Evolutionary conservation across 1,140 invertebrate genomes (phyloP).

Genomic region (Drosophila pectinifera): DNA sequence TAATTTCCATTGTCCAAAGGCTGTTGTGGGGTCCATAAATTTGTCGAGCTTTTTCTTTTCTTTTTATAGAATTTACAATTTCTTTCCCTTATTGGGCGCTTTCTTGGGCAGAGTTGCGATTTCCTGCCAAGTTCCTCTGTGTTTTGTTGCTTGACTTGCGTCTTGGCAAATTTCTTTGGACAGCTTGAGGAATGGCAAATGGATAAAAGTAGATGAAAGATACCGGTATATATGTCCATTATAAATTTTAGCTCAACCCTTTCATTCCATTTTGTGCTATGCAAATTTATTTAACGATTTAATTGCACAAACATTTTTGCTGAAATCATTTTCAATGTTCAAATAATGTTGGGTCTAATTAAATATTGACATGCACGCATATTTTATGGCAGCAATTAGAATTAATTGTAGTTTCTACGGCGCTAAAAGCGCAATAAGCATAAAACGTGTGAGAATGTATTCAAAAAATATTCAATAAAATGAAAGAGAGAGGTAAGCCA

Average conservation of each 20-base stretch:
- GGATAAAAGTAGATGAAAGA: constrained; percentile 35
- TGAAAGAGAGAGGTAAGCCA: constrained; percentile 24
- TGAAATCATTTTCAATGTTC: constrained; percentile 35
- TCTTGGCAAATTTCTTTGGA: constrained; percentile 42
- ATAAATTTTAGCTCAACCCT: constrained; percentile 12
- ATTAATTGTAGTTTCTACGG: constrained; percentile 57
- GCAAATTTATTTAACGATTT: constrained; percentile 32
- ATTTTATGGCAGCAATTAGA: constrained; percentile 67
- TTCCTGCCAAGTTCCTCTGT: constrained; percentile 32
- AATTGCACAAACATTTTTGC: constrained; percentile 9
- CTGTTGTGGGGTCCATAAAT: constrained; percentile 22
- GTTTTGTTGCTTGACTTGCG: constrained; percentile 23
- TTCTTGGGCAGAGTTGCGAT: constrained; percentile 39
- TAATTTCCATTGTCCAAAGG: constrained; percentile 5
- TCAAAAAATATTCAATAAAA: constrained; percentile 54
- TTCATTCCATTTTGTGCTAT: neutral
- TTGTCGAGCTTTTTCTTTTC: constrained; percentile 17
- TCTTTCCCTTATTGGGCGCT: constrained; percentile 7
- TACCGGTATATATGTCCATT: constrained; percentile 12
- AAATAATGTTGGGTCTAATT: constrained; percentile 51
- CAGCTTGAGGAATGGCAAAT: constrained; percentile 43
- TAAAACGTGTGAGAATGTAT: constrained; percentile 53
- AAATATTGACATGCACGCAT: constrained; percentile 60
- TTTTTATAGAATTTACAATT: constrained; percentile 32
- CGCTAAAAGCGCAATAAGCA: constrained; percentile 64